Evolutionary conservation across 2,797 vertebrate genomes (phyloP), one percentile per base, ranked within the genome.

Genomic region (Odontamblyopus rebecca): DNA sequence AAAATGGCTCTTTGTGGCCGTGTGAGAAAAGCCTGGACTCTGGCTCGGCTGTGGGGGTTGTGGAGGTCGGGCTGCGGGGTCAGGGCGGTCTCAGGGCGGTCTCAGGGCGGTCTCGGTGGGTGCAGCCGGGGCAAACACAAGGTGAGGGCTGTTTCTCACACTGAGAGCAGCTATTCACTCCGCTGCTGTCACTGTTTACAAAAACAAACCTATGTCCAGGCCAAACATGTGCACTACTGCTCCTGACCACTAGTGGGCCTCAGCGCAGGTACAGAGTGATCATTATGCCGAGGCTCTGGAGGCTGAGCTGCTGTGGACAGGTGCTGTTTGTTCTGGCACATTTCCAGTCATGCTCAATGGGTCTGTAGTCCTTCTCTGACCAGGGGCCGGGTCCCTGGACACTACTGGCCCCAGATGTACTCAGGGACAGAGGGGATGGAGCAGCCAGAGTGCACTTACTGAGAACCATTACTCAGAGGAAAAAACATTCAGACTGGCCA

Each of bases 61-160:
- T 13, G 41, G 41, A 23, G 23, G 23, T 23, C 8, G 0, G 13
- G 5, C 41, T 44, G 41, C 5, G 13, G 26, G 59, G 18, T 35
- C 60, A 19, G 16, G 60, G 60, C 27, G 59, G 26, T 27, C 27
- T 29, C 60, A 19, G 16, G 60, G 60, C 27, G 59, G 26, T 27
- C 27, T 29, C 60, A 19, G 16, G 60, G 60, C 27, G 59, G 26
- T 27, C 27, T 29, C 6, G 29, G 59, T 15, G 77, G 56, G 77
- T 85, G 77, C 76, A 90, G 83, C 85, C 87, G 82, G 83, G 68
- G 71, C 66, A 75, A 67, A 73, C 50, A 86, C 76, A 84, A 86
- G 81, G 82, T 86, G 79, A 53, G 50, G 80, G 70, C 83, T 89
- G 83, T 89, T 85, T 72, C 72, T 32, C 44, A 32, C 59, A 53